Base-by-base conservation (phyloP, 2,113 vertebrate species). In the Ranitomeya variabilis region DNA sequence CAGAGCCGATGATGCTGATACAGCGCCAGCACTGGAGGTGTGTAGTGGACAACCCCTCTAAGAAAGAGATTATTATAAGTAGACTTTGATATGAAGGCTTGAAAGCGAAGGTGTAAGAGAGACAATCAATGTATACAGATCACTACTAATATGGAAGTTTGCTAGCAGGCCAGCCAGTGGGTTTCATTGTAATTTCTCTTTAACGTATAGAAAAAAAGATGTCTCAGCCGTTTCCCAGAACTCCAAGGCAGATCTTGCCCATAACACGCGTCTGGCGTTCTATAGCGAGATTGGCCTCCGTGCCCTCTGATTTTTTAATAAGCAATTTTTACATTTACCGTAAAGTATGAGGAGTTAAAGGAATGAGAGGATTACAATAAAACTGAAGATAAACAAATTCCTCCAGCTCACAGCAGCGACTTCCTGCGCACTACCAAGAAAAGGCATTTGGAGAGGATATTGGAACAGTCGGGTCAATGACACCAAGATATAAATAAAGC, bases 321-420 rank as follows among this genome's bases (percentile, higher is more conserved):
- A 76, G 73, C 73, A 76, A 10, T 76, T 76, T 74, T 76, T 76
- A 52, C 45, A 76, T 76, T 76, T 76, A 76, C 73, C 51, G 45
- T 76, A 76, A 76, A 76, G 16, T 76, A 74, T 52, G 16, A 52
- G 45, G 73, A 76, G 55, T 62, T 37, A 45, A 15, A 60, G 57
- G 60, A 78, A 81, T 26, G 78, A 59, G 16, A 81, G 79, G 79
- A 81, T 26, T 80, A 80, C 59, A 59, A 23, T 81, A 81, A 60
- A 80, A 31, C 23, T 59, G n/a, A 26, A 19, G 31, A 62, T 19
- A 60, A 81, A 59, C 79, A 81, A 21, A 81, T 81, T 79, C 77
- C 1, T 23, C 52, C 52, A 23, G 77, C 76, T 12, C 5, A 54
- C 51, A 11, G 76, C 57, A 62, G 23, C 60, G 23, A 18, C 57